Conservation (phyloP, 2,888 invertebrate genomes). For the Polyploca ridens region DNA sequence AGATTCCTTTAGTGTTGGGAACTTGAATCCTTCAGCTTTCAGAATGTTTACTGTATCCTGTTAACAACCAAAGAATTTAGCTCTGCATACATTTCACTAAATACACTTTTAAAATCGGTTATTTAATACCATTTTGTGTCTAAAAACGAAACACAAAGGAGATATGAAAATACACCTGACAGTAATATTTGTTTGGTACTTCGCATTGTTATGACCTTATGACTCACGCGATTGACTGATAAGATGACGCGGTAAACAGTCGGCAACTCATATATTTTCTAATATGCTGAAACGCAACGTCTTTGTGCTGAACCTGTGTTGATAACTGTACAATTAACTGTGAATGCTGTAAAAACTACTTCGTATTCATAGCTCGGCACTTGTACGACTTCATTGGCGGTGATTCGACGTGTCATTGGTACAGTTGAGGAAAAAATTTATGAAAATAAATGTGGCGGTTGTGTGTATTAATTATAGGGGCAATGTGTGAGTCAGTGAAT, state of each 20-base stretch:
- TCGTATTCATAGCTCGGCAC: not conserved
- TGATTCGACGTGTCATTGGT: not conserved
- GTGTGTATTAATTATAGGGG: not conserved
- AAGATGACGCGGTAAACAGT: slow-evolving; percentile 37
- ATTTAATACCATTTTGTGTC: not conserved
- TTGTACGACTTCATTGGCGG: not conserved
- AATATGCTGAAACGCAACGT: not conserved
- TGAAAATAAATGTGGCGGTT: not conserved
- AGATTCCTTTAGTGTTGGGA: slow-evolving; percentile 95
- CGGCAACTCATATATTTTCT: not conserved
- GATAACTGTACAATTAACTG: slow-evolving; percentile 3
- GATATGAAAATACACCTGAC: slow-evolving; percentile 12
- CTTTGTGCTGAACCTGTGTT: not conserved
- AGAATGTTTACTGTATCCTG: slow-evolving; percentile 97
- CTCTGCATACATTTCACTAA: not conserved
- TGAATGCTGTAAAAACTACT: not conserved
- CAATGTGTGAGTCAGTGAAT: not conserved
- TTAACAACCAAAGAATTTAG: slow-evolving; percentile 36
- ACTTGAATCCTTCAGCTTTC: slow-evolving; percentile 96
- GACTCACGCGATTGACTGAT: slow-evolving; percentile 53
- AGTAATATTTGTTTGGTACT: slow-evolving; percentile 44
- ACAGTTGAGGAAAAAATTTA: not conserved
- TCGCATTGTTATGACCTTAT: slow-evolving; percentile 26
- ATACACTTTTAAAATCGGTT: not conserved
- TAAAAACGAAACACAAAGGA: slow-evolving; percentile 31